Percentiles rank a stretch among this genome's conserved stretches.
These are phyloP conservation scores for Gadus macrocephalus DNA, from an alignment of 2,113 vertebrate genomes.

Conservation along the genomic window DNA sequence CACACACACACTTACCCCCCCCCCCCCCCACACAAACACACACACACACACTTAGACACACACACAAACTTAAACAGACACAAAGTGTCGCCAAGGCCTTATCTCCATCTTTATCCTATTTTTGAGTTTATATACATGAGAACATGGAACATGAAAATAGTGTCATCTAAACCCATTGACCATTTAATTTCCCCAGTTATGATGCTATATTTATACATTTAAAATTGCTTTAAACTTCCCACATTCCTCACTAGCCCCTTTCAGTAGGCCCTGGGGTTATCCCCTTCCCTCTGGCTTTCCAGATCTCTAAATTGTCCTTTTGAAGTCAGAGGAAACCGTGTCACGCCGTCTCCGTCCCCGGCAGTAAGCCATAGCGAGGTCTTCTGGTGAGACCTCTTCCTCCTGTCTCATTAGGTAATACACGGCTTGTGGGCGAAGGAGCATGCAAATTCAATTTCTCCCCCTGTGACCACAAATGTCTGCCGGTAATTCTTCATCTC, in stretches of 20 bases:
- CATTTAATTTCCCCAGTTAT: neutral
- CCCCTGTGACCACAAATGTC: conserved; percentile 39
- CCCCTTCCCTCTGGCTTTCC: conserved; percentile 1
- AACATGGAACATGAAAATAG: too few relatives aligned
- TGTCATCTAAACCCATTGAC: too few relatives aligned
- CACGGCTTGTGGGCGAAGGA: conserved; percentile 45
- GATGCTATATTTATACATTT: neutral
- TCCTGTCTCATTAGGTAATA: conserved; percentile 54
- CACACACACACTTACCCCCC: too few relatives aligned
- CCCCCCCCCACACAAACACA: too few relatives aligned
- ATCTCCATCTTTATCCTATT: too few relatives aligned
- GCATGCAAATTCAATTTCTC: conserved; percentile 51
- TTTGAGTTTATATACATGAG: too few relatives aligned
- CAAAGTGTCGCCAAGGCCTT: neutral
- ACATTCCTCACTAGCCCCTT: conserved; percentile 12
- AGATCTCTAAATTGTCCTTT: conserved; percentile 9
- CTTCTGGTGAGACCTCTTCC: conserved; percentile 14
- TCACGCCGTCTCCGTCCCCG: too few relatives aligned
- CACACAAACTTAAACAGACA: too few relatives aligned
- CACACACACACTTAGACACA: too few relatives aligned
- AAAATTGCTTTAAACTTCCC: neutral
- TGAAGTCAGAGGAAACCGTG: neutral
- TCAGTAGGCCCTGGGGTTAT: conserved; percentile 7
- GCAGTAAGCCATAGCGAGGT: neutral
- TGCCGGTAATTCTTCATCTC: conserved; percentile 18